phyloP scores from a whole-genome alignment of 2,113 vertebrate genomes.

The Actenoides lindsayi region DNA sequence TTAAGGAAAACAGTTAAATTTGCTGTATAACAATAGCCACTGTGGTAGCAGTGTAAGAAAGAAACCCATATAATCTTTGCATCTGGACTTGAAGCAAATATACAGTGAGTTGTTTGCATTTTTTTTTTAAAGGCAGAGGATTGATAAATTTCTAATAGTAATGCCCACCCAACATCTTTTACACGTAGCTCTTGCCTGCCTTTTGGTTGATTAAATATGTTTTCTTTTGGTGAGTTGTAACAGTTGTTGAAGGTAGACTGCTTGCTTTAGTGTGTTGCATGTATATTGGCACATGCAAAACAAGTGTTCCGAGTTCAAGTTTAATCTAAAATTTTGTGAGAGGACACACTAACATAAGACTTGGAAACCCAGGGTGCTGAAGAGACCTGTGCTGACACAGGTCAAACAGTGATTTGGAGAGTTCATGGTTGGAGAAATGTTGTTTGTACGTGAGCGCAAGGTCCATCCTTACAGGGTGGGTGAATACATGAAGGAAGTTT shows the following conservation, averaged over 20 bases:
- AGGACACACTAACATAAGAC: fast-evolving
- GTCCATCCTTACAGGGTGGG: not conserved
- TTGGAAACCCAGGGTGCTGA: not conserved
- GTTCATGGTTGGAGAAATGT: not conserved
- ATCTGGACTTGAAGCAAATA: not conserved
- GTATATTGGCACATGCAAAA: not conserved
- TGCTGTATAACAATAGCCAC: not conserved
- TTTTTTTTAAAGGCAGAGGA: not conserved
- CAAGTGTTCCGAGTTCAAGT: not conserved
- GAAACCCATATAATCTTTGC: not conserved
- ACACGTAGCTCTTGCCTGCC: not conserved
- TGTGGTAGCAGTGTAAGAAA: not conserved
- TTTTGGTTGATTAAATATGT: not conserved
- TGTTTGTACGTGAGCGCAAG: fast-evolving
- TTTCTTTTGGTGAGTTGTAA: not conserved
- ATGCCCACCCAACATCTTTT: not conserved
- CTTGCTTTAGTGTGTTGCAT: not conserved
- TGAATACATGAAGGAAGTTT: not conserved
- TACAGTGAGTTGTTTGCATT: not conserved
- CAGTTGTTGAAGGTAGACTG: not conserved
- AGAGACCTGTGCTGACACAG: not conserved
- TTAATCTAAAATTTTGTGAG: not conserved
- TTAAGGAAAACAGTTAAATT: not conserved
- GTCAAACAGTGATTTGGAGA: not conserved
- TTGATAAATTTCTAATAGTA: not conserved